Evolutionary conservation across 2,113 vertebrate genomes (phyloP), one percentile per base, ranked within the genome.

Genomic region (Pelodiscus sinensis): DNA sequence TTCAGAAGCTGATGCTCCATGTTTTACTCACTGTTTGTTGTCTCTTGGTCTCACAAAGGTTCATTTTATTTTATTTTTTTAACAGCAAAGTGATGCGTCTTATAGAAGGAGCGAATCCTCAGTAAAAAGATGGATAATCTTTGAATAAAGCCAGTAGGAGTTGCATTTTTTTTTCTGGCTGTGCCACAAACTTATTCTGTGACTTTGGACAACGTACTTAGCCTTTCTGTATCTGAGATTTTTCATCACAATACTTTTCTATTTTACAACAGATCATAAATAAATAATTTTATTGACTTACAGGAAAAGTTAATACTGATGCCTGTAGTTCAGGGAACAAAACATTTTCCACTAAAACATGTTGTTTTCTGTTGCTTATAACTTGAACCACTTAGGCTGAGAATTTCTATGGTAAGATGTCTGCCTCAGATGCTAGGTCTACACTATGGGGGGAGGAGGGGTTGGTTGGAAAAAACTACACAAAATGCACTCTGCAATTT

Each of bases 1-100:
- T 94, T 94, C 91, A 77, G 80, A 85, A 54, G 52, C 31, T 94
- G 93, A 80, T 50, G 84, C 16, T 24, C 3, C 38, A 87, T 94
- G 16, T 25, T 94, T 95, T 95, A 91, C 75, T 85, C 65, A 78
- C 3, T 35, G 15, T 88, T 44, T 15, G 35, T 80, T 12, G 82
- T 89, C 62, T 35, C 78, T 91, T 82, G 31, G 19, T 79, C 71
- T 22, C 94, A 50, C 21, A 58, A 90, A 85, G 79, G 9, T 4
- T 27, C 4, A 0, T 91, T 94, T 29, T 79, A 89, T 54, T 54
- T 84, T 31, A 79, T 54, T n/a, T 25, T 84, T 92, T 94, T 87
- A 83, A 71, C 18, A 77, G 9, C 16, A 88, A 92, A 90, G 14
- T 8, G 57, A 31, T 92, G 82, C 21, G 15, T 82, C n/a, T 88